These are phyloP conservation scores for Crotalus tigris DNA, from an alignment of 2,113 vertebrate species.

Conservation along the genomic window DNA sequence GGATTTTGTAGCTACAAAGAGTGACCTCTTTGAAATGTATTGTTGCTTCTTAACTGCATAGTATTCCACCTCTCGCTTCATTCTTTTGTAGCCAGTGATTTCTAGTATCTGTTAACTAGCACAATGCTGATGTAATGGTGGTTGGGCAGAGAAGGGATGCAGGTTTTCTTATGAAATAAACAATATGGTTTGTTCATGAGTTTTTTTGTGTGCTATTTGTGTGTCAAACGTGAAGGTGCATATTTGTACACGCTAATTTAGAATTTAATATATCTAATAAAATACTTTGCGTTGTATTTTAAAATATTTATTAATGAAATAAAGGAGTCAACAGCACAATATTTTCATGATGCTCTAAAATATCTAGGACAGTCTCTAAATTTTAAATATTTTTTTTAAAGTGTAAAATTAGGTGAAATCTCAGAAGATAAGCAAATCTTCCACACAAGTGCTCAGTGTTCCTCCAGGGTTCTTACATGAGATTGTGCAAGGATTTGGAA, in stretches of 20 bases:
- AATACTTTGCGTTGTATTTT: background rate
- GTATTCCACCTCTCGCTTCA: constrained; percentile 52
- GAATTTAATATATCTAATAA: background rate
- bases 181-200: constrained; percentile 54
- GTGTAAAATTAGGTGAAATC: background rate
- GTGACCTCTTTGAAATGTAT: constrained; percentile 54
- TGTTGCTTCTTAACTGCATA: constrained; percentile 61
- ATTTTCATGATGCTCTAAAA: background rate
- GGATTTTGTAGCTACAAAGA: constrained; percentile 34
- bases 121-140: constrained; percentile 48
- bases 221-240: background rate
- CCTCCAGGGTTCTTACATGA: background rate
- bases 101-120: constrained; percentile 39
- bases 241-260: background rate
- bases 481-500: background rate
- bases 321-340: background rate
- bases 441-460: background rate
- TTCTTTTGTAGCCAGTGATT: constrained; percentile 45
- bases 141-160: constrained; percentile 45
- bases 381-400: background rate
- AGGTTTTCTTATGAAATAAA: constrained; percentile 69
- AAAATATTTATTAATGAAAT: background rate
- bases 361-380: background rate
- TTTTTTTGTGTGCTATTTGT: constrained; percentile 43
- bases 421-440: background rate